These are phyloP conservation scores for Xenotilapia flavipinnis DNA, from an alignment of 2,113 vertebrate genomes.

Conservation along the genomic window DNA sequence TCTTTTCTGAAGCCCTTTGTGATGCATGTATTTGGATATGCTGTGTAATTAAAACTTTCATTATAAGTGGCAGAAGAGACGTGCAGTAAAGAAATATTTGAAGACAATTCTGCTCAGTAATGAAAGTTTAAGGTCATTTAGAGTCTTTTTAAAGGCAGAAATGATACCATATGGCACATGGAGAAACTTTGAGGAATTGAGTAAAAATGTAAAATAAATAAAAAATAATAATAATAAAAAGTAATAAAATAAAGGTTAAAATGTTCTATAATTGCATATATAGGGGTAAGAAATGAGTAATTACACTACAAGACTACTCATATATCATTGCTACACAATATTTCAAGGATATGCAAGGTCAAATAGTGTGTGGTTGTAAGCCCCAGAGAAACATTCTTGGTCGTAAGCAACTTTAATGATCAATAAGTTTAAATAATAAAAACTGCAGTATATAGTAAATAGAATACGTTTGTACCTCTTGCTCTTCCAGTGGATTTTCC, in stretches of 20 bases:
- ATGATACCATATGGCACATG: background rate
- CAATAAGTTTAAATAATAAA: background rate
- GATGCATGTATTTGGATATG: background rate
- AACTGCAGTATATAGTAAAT: background rate
- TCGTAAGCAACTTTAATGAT: background rate
- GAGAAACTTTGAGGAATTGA: background rate
- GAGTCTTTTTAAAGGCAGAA: background rate
- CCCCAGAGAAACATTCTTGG: background rate
- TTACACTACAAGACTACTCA: background rate
- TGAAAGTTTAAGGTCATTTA: background rate
- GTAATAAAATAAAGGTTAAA: background rate
- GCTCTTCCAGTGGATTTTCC: slow-evolving; percentile 41
- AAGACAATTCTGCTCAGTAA: background rate
- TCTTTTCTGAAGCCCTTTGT: background rate
- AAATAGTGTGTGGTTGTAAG: background rate
- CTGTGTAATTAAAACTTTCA: background rate
- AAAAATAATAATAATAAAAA: background rate
- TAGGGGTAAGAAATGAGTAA: background rate
- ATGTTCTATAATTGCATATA: background rate
- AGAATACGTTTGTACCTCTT: slow-evolving; percentile 35
- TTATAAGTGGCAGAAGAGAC: background rate
- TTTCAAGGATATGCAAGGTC: background rate
- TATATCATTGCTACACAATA: background rate
- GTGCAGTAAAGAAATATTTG: background rate
- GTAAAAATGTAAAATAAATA: background rate